Evolutionary conservation across 2,888 invertebrate species (phyloP).

Genomic region (Heliconius cydno): DNA sequence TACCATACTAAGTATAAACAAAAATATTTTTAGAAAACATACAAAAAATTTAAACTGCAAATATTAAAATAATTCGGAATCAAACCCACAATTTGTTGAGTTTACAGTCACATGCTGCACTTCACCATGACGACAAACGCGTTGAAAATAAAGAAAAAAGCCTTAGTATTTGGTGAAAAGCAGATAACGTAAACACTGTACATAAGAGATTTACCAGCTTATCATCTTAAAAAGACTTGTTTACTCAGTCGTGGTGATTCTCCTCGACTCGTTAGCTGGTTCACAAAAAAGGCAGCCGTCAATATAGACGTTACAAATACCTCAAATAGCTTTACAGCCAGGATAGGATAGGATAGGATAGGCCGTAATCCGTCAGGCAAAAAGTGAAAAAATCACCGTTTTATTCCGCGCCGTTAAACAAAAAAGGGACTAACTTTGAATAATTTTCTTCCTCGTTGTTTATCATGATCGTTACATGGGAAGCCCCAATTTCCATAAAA

Average conservation of each 20-base stretch:
- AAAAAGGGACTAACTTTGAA: conserved; percentile 31
- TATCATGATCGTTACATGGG: conserved; percentile 31
- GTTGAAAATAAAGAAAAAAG: background rate
- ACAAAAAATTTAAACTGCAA: no score
- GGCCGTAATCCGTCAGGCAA: conserved; percentile 28
- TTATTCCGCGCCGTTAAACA: conserved; percentile 26
- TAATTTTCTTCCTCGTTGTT: conserved; percentile 35
- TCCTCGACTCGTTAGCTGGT: background rate
- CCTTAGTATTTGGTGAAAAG: background rate
- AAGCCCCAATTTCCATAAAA: conserved; percentile 36
- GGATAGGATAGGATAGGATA: background rate
- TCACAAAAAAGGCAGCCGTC: conserved; percentile 16
- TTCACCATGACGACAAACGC: no score
- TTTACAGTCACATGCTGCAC: no score
- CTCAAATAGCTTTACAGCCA: conserved; percentile 21
- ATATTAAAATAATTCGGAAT: no score
- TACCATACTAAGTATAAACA: no score
- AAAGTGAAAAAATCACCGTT: conserved; percentile 32
- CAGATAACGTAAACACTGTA: background rate
- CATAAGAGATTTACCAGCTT: background rate
- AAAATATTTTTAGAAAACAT: no score
- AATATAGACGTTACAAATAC: conserved; percentile 12
- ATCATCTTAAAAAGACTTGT: background rate
- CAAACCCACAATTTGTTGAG: no score
- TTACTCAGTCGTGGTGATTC: background rate